Percentiles rank a stretch among this genome's conserved stretches.
Conservation (phyloP, 2,888 invertebrate genomes). For the Drosophila setosimentum region DNA sequence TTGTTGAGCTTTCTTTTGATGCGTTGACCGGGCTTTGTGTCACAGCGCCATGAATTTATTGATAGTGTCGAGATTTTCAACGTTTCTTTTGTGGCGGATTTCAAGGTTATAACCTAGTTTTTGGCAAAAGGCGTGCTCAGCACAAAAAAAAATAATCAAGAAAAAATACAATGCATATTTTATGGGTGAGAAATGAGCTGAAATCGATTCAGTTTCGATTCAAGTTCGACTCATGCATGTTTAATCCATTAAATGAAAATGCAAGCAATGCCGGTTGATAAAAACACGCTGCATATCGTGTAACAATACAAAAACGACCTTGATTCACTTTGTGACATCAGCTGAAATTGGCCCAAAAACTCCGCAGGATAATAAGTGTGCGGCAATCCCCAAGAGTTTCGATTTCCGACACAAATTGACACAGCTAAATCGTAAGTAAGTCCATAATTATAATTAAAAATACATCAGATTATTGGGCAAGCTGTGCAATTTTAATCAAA, state of each 20-base stretch:
- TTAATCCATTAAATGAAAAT: conserved; percentile 59
- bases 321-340: conserved; percentile 46
- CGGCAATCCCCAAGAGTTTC: conserved; percentile 19
- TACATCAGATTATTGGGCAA: conserved; percentile 57
- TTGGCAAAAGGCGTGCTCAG: conserved; percentile 62
- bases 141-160: neutral
- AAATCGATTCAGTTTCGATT: conserved; percentile 61
- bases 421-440: conserved; percentile 12
- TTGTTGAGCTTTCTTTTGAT: conserved; percentile 59
- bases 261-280: conserved; percentile 48
- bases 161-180: conserved; percentile 65
- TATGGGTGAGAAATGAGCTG: conserved; percentile 67
- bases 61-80: conserved; percentile 61
- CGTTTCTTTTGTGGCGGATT: conserved; percentile 69
- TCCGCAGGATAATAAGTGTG: conserved; percentile 21
- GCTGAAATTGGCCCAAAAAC: conserved; percentile 31
- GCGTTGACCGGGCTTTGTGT: conserved; percentile 43
- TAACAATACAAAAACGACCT: conserved; percentile 64
- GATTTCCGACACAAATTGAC: conserved; percentile 32
- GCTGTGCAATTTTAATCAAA: conserved; percentile 34
- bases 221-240: conserved; percentile 51
- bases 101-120: conserved; percentile 81
- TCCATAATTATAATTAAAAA: conserved; percentile 68
- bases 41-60: conserved; percentile 64
- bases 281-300: conserved; percentile 52